phyloP scores from a whole-genome alignment of 2,113 vertebrate genomes.

The Acrocephalus arundinaceus region DNA sequence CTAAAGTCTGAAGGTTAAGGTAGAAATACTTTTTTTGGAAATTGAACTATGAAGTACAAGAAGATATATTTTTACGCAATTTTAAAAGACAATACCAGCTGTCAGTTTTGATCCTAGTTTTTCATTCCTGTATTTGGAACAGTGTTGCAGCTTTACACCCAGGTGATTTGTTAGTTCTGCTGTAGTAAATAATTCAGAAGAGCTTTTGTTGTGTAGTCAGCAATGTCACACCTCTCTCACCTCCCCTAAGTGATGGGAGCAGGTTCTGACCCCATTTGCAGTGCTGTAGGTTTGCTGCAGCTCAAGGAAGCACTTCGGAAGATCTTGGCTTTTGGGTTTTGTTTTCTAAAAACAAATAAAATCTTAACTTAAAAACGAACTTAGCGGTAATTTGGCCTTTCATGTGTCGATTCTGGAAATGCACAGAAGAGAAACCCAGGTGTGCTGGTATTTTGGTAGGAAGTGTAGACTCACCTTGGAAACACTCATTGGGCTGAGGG shows the following conservation, averaged over 20 bases:
- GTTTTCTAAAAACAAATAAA: background rate
- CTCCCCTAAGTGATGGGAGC: background rate
- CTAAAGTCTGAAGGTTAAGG: constrained; percentile 5
- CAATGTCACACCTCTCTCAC: background rate
- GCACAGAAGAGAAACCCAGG: background rate
- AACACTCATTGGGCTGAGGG: background rate
- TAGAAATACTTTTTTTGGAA: background rate
- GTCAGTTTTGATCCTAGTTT: background rate
- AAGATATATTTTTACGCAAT: background rate
- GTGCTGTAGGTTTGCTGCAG: background rate
- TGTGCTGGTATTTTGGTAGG: background rate
- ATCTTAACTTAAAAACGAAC: background rate
- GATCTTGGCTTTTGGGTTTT: background rate
- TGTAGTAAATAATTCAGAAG: constrained; percentile 35
- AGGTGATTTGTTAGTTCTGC: constrained; percentile 1
- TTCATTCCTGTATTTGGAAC: background rate
- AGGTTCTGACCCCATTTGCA: background rate
- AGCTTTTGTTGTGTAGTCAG: constrained; percentile 11
- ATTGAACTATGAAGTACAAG: background rate
- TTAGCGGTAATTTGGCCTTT: background rate
- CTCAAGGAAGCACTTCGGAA: background rate
- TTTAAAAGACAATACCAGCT: background rate
- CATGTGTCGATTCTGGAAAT: background rate
- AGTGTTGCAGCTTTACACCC: background rate
- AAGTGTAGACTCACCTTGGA: background rate